A percentile compares a stretch with the other conserved stretches of the same genome.
phyloP scores from a whole-genome alignment of 2,888 invertebrate genomes.

The Lamellibrachia columna region DNA sequence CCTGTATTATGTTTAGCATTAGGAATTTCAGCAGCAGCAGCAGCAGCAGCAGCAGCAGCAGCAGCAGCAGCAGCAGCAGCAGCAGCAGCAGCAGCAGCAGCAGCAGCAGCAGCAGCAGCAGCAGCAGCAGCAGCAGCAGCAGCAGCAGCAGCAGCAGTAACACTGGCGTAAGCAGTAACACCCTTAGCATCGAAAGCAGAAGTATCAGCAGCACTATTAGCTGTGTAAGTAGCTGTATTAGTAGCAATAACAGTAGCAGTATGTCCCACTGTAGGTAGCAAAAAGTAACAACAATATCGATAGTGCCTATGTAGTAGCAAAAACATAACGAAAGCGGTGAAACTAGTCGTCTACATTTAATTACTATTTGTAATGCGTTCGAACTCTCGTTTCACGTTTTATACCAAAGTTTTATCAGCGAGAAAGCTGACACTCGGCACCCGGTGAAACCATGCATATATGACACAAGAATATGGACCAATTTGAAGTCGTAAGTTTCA shows the following conservation, averaged over 20 bases:
- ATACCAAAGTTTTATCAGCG: not conserved
- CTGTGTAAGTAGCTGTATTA: not conserved
- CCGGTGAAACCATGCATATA: not conserved
- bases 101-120: not conserved
- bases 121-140: not conserved
- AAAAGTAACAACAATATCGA: too few species aligned
- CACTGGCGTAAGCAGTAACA: not conserved
- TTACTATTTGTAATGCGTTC: too few species aligned
- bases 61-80: too few species aligned
- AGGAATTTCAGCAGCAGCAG: too few species aligned
- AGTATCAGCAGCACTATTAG: not conserved
- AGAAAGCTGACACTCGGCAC: not conserved
- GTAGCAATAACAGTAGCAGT: not conserved
- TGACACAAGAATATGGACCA: not conserved
- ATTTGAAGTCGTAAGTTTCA: not conserved
- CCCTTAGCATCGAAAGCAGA: not conserved
- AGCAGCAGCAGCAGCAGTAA: not conserved
- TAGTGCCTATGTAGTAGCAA: too few species aligned
- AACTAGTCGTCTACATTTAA: too few species aligned
- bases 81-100: too few species aligned
- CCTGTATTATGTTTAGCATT: too few species aligned
- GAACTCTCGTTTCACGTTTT: not conserved
- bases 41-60: too few species aligned
- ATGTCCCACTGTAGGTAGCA: too few species aligned
- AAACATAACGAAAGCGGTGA: too few species aligned